phyloP scores from a whole-genome alignment of 2,113 vertebrate genomes.

The Syngnathoides biaculeatus region DNA sequence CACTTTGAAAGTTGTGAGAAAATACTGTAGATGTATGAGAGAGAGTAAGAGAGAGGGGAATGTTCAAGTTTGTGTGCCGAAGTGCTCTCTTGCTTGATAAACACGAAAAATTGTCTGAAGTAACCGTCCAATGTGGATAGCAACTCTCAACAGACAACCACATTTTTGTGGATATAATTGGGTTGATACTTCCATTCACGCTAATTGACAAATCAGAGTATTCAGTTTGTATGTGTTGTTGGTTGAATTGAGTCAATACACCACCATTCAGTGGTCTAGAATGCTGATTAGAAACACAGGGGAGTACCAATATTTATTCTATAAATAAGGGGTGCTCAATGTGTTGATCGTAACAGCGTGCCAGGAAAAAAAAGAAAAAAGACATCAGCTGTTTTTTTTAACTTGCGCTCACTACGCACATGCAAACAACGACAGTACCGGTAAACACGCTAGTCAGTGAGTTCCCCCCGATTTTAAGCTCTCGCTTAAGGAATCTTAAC shows the following conservation, averaged over 20 bases:
- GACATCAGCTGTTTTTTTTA: too few relatives aligned
- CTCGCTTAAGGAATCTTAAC: too few relatives aligned
- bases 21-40: not conserved
- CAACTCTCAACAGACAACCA: not conserved
- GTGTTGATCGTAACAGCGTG: too few relatives aligned
- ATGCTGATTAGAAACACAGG: not conserved
- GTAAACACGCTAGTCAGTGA: too few relatives aligned
- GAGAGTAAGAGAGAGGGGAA: not conserved
- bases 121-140: not conserved
- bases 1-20: constrained; percentile 27
- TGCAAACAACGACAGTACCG: too few relatives aligned
- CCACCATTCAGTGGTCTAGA: not conserved
- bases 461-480: too few relatives aligned
- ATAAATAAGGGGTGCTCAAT: too few relatives aligned
- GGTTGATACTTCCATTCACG: not conserved
- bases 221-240: not conserved
- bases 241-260: not conserved
- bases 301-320: not conserved
- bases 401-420: too few relatives aligned
- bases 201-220: not conserved
- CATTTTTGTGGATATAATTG: not conserved
- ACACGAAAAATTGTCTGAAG: not conserved
- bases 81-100: not conserved
- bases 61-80: not conserved
- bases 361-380: too few relatives aligned